Evolutionary conservation across 37 sponge, comb jelly and placozoan species (phyloP).

Genomic region (Chondrilla cf. caribensis): DNA sequence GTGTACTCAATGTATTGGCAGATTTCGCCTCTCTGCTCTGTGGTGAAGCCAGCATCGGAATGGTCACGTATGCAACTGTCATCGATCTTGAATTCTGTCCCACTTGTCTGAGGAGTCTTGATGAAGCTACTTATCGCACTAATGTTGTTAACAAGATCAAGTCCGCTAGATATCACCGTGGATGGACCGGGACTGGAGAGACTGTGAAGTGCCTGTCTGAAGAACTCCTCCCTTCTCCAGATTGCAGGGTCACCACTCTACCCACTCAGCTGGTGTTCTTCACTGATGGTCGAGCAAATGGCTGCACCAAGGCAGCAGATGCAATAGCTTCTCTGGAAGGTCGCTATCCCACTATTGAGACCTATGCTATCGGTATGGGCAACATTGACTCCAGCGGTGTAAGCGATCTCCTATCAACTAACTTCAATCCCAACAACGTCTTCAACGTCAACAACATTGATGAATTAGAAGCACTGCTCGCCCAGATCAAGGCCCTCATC

Average conservation of each 20-base stretch:
- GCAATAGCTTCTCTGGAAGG: background rate
- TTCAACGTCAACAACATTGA: background rate
- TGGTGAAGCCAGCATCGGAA: background rate
- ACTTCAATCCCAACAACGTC: background rate
- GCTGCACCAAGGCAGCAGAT: background rate
- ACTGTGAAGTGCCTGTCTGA: conserved; percentile 24
- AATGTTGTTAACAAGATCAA: background rate
- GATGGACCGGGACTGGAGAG: conserved; percentile 1
- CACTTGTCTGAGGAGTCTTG: conserved; percentile 1
- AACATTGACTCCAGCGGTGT: background rate
- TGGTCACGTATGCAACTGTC: background rate
- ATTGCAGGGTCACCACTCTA: background rate
- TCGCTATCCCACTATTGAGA: conserved; percentile 10
- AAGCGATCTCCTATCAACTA: background rate
- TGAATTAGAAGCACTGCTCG: background rate
- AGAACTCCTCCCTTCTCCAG: conserved; percentile 17
- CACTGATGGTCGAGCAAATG: conserved; percentile 12
- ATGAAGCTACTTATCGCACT: background rate
- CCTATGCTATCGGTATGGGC: conserved; percentile 21
- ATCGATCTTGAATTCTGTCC: conserved; percentile 23
- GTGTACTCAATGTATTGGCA: background rate
- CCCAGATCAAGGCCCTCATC: background rate
- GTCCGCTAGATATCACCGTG: background rate
- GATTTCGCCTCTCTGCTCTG: conserved; percentile 6
- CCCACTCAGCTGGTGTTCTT: conserved; percentile 20